Percentiles rank a stretch among this genome's conserved stretches.
These are phyloP conservation scores for Brienomyrus brachyistius DNA, from an alignment of 2,113 vertebrate species.

Conservation along the genomic window DNA sequence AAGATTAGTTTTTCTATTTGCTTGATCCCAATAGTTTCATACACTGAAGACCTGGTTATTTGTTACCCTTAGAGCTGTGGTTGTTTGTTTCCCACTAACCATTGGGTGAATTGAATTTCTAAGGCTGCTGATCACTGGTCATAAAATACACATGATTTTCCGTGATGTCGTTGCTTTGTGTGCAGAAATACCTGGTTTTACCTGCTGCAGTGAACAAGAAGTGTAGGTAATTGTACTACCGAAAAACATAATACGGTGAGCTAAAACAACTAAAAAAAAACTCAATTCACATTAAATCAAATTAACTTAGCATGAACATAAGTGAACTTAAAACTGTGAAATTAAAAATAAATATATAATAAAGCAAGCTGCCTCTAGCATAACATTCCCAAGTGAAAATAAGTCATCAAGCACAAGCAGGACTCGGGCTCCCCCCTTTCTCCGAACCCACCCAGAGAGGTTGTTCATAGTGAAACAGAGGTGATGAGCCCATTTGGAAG, in stretches of 20 bases:
- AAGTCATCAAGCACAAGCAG: neutral
- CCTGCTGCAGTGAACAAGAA: neutral
- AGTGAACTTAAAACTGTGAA: neutral
- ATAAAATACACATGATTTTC: neutral
- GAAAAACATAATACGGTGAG: neutral
- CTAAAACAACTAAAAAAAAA: neutral
- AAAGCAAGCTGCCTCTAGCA: neutral
- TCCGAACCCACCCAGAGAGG: neutral
- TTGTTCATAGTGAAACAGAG: neutral
- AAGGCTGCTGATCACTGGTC: neutral
- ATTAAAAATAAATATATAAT: neutral
- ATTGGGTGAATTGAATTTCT: neutral
- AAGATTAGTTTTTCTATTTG: neutral
- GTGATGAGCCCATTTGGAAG: neutral
- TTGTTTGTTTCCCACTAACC: neutral
- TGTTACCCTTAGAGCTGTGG: neutral
- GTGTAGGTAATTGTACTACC: neutral
- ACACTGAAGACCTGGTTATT: neutral
- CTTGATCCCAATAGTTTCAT: neutral
- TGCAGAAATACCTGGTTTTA: neutral
- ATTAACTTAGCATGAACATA: neutral
- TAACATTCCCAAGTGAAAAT: neutral
- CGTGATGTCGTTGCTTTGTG: neutral
- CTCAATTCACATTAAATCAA: neutral
- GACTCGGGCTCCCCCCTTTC: neutral